Evolutionary conservation across 2,113 vertebrate species (phyloP).

Genomic region (Boulengeromyrus knoepffleri): DNA sequence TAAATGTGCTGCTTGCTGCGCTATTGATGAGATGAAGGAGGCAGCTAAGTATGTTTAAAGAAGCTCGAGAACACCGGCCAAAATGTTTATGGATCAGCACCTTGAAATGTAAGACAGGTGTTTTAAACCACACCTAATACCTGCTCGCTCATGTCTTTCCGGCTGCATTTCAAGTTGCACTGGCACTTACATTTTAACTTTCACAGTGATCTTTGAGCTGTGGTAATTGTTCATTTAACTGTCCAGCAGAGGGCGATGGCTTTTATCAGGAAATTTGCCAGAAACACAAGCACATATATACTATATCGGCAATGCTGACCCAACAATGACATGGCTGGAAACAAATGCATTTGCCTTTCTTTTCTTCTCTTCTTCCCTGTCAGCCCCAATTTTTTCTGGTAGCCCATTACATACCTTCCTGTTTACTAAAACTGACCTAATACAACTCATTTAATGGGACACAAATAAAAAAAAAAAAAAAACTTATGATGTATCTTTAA

Average conservation of each 20-base stretch:
- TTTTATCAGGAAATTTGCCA: conserved; percentile 14
- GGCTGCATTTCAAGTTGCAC: neutral
- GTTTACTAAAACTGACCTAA: neutral
- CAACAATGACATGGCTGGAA: conserved; percentile 8
- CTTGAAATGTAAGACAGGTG: neutral
- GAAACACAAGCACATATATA: conserved; percentile 7
- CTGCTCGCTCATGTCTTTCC: neutral
- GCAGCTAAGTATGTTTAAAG: neutral
- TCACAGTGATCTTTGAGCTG: neutral
- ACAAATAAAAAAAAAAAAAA: neutral
- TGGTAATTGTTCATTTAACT: neutral
- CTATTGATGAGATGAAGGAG: neutral
- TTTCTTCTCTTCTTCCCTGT: neutral
- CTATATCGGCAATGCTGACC: neutral
- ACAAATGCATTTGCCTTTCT: neutral
- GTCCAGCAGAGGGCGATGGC: neutral
- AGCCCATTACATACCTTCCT: neutral
- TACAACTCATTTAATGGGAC: neutral
- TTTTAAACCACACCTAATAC: neutral
- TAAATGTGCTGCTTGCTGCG: neutral
- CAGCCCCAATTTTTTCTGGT: neutral
- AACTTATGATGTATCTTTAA: no score
- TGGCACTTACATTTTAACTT: neutral
- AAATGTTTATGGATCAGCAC: neutral
- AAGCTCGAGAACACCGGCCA: neutral